Conservation (phyloP, 2,113 vertebrate genomes). For the Uria lomvia region DNA sequence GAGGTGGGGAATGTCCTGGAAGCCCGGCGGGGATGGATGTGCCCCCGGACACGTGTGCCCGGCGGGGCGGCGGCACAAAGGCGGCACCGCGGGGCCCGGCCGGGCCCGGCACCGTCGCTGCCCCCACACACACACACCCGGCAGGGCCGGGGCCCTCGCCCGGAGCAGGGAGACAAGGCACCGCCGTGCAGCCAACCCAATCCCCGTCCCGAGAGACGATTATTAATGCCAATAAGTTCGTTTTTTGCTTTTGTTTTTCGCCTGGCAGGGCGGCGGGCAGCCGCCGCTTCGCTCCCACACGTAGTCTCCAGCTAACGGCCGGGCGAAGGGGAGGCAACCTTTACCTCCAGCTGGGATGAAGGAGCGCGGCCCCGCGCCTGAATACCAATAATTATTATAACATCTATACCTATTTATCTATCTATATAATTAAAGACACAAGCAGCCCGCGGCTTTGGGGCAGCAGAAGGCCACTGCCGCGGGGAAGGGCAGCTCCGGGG, state of each 20-base stretch:
- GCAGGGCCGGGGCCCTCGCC: not conserved
- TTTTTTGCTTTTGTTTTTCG: too few relatives aligned
- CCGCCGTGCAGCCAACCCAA: not conserved
- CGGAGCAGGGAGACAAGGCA: not conserved
- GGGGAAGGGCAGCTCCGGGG: not conserved
- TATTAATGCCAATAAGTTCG: rapidly evolving
- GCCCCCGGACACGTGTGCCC: not conserved
- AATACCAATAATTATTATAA: rapidly evolving
- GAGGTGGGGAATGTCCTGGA: not conserved
- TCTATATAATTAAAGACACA: rapidly evolving
- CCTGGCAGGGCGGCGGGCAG: not conserved
- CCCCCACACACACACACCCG: too few relatives aligned
- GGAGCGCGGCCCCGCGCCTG: not conserved
- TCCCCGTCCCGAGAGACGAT: not conserved
- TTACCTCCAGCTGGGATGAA: not conserved
- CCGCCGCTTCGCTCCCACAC: not conserved
- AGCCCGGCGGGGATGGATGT: not conserved
- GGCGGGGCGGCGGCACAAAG: slow-evolving; percentile 21
- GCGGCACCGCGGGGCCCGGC: not conserved
- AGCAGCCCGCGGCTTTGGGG: not conserved
- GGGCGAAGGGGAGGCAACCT: not conserved
- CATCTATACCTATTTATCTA: rapidly evolving
- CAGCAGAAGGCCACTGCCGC: not conserved
- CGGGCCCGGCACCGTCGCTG: not conserved
- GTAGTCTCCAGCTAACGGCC: not conserved